Conservation (phyloP, 2,888 invertebrate species). For the Cephus rjabovi region DNA sequence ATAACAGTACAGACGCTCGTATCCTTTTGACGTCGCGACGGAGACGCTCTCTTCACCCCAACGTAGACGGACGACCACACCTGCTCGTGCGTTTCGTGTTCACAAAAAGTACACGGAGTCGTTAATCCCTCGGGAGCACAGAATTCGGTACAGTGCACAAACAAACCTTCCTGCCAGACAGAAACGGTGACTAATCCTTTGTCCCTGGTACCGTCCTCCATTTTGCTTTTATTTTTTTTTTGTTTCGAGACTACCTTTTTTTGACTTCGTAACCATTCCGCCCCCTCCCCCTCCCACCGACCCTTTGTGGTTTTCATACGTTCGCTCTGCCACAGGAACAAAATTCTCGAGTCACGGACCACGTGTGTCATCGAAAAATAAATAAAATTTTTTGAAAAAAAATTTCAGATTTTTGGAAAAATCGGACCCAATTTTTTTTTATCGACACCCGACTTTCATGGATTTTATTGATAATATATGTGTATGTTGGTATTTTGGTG, state of each 20-base stretch:
- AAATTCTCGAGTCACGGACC: slow-evolving; percentile 18
- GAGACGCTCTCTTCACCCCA: not conserved
- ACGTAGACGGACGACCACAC: not conserved
- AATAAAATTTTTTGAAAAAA: not conserved
- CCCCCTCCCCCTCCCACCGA: not conserved
- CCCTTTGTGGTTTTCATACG: not conserved
- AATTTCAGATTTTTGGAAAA: not conserved
- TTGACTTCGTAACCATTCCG: not conserved
- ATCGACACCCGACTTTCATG: not conserved
- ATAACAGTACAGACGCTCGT: not conserved
- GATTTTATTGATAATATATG: not conserved
- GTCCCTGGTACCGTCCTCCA: slow-evolving; percentile 8
- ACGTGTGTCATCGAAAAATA: not conserved
- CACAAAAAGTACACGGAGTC: not conserved
- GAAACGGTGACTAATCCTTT: slow-evolving; percentile 25
- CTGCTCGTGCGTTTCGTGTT: not conserved
- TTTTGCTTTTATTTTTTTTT: slow-evolving; percentile 1
- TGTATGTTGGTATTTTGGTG: not conserved
- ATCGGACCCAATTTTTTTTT: not conserved
- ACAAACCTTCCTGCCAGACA: slow-evolving; percentile 20
- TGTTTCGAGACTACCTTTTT: slow-evolving; percentile 1
- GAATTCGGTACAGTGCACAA: slow-evolving; percentile 21
- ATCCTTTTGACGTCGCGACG: not conserved
- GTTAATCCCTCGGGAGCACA: slow-evolving; percentile 21
- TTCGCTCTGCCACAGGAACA: not conserved